Evolutionary conservation across 2,113 vertebrate species (phyloP), one percentile per base, ranked within the genome.

Genomic region (Fulica atra): DNA sequence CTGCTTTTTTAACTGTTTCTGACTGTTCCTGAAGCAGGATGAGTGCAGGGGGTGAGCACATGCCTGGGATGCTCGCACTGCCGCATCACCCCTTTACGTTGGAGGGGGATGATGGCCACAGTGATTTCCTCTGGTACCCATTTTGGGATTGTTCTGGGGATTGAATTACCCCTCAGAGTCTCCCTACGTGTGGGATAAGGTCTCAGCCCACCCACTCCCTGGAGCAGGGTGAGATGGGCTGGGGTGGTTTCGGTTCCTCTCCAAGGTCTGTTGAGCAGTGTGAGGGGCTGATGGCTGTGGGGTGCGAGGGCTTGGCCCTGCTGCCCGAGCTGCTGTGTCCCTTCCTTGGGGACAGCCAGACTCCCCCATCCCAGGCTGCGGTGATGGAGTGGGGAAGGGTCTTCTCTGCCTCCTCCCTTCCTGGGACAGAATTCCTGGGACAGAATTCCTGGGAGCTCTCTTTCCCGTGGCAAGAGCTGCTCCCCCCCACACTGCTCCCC

Each of bases 1-100:
- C 42, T 79, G 56, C 8, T 20, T 33, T 53, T 95, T 95, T 90
- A 93, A 95, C 91, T 60, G 36, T 93, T 92, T 89, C 4, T 50
- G 90, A 38, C 81, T 46, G 73, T 56, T 94, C 57, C 76, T 2
- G 7, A 20, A 56, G 84, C 88, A 65, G 86, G 5, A 2, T 13
- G 36, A 46, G 40, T 70, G 13, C 20, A 3, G 33, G 40, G 42
- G 9, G 13, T 35, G 38, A n/a, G 7, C 4, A 11, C 70, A 2
- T 0, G 31, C 16, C 64, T 18, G 14, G n/a, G 69, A 51, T 2
- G 20, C 46, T 57, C 54, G 4, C 50, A 15, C 15, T 51, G 38
- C 35, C 16, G 4, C 35, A 0, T 25, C 76, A 12, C 20, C 84
- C 21, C 72, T 16, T 17, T 24, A 11, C n/a, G 35, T 40, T 20